Conservation (phyloP, 2,888 invertebrate genomes). For the Harpagoxenus sublaevis region DNA sequence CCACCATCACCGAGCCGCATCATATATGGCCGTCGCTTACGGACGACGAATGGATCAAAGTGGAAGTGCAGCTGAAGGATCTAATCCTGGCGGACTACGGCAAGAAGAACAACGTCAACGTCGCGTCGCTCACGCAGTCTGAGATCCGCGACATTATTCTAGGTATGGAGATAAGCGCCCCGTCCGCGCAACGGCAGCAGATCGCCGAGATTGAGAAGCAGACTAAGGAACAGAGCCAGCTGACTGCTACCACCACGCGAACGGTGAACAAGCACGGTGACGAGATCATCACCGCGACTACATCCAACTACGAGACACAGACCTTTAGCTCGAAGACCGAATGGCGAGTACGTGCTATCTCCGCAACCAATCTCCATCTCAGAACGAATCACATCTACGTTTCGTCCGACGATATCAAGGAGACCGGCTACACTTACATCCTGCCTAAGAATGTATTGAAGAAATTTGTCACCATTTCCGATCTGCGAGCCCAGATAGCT, state of each 20-base stretch:
- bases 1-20: slow-evolving; percentile 99
- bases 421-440: slow-evolving; percentile 98
- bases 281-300: slow-evolving; percentile 99
- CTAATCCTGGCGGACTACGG: slow-evolving; percentile 99
- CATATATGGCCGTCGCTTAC: slow-evolving; percentile 99
- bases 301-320: slow-evolving; percentile 99
- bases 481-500: slow-evolving; percentile 98
- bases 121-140: slow-evolving; percentile 99
- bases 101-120: slow-evolving; percentile 99
- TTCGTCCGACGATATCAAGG: slow-evolving; percentile 99
- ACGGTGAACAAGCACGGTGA: slow-evolving; percentile 99
- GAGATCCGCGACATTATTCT: slow-evolving; percentile 99
- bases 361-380: slow-evolving; percentile 98
- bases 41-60: slow-evolving; percentile 99
- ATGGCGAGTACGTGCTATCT: slow-evolving; percentile 99
- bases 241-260: slow-evolving; percentile 99
- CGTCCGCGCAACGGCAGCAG: slow-evolving; percentile 99
- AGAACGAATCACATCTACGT: slow-evolving; percentile 99
- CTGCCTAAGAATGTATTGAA: slow-evolving; percentile 98
- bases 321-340: slow-evolving; percentile 99
- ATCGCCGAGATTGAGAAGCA: slow-evolving; percentile 99
- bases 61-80: slow-evolving; percentile 99
- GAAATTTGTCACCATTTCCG: slow-evolving; percentile 99
- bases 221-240: slow-evolving; percentile 99
- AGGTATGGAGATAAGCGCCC: slow-evolving; percentile 99